Evolutionary conservation across 2,113 vertebrate genomes (phyloP).

Genomic region (Epinephelus lanceolatus): DNA sequence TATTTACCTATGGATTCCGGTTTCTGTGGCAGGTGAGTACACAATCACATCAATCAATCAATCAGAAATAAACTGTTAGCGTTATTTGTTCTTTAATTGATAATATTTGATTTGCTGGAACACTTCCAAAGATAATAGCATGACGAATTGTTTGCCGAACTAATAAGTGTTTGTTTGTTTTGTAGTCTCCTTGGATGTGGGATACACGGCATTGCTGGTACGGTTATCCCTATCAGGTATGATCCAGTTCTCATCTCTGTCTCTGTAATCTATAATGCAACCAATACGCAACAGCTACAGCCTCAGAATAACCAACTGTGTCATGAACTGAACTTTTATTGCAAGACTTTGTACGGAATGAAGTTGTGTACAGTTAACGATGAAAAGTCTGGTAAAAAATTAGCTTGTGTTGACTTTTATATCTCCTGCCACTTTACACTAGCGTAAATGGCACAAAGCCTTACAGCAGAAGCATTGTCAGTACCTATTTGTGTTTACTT

Average conservation of each 20-base stretch:
- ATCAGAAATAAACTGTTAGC: background rate
- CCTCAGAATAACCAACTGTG: background rate
- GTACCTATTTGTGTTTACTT: constrained; percentile 1
- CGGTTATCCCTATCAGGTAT: constrained; percentile 96
- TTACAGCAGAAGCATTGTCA: background rate
- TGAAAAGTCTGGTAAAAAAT: background rate
- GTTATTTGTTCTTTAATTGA: background rate
- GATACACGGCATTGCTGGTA: constrained; percentile 97
- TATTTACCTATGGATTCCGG: constrained; percentile 94
- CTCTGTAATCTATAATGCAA: background rate
- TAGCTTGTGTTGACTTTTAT: constrained; percentile 21
- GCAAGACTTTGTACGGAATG: background rate
- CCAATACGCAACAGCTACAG: background rate
- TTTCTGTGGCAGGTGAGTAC: constrained; percentile 95
- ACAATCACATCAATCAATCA: constrained; percentile 6
- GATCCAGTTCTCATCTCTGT: background rate
- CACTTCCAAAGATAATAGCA: background rate
- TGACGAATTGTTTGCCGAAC: background rate
- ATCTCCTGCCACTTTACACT: background rate
- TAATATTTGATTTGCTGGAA: background rate
- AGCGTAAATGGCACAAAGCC: background rate
- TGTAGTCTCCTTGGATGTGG: constrained; percentile 95
- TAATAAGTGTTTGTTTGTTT: background rate
- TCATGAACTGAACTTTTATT: background rate
- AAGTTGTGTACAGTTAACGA: background rate